Base-by-base conservation (phyloP, 2,797 vertebrate species). In the Platyrinchus mystaceus region DNA sequence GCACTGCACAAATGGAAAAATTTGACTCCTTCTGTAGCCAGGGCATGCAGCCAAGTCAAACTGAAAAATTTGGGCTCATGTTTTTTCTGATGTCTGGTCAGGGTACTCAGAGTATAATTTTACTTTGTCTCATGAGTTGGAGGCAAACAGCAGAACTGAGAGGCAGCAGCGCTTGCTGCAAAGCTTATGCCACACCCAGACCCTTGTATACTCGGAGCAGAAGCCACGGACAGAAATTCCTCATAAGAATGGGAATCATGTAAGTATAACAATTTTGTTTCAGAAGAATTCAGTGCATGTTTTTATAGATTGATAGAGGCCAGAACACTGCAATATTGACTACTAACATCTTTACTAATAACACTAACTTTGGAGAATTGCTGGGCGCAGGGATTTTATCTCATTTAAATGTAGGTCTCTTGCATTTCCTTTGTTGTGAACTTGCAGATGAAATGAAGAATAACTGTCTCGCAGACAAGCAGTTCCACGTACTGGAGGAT, bases 371-470 rank as follows among this genome's bases (percentile, higher is more conserved):
- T 18, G 67, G 82, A 87, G 76, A 88, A 86, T 84, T 0, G 0
- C 85, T 46, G 63, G 85, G 67, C 83, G 32, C 14, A 23, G 85
- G 70, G 91, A 86, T 91, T 96, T 94, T 74, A 86, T 63, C 83
- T 89, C 59, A 86, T 94, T 93, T 95, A 93, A 87, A 90, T 79
- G 79, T 84, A 89, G 66, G 76, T 91, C 93, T 92, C 88, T 88
- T 88, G 85, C 6, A 1, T 70, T 95, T 70, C 76, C 73, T 95
- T 81, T 76, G 85, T 83, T 94, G 83, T 9, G 12, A 88, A 91
- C 74, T 67, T 53, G 14, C 64, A 79, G 89, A 84, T 88, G 94
- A 94, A 94, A 96, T 70, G 70, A 91, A 89, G 74, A 95, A 86
- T 90, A 95, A 90, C 92, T 69, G 14, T 73, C 87, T 76, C 0